phyloP scores from a whole-genome alignment of 2,888 invertebrate genomes.

The Protodeltote pygarga region DNA sequence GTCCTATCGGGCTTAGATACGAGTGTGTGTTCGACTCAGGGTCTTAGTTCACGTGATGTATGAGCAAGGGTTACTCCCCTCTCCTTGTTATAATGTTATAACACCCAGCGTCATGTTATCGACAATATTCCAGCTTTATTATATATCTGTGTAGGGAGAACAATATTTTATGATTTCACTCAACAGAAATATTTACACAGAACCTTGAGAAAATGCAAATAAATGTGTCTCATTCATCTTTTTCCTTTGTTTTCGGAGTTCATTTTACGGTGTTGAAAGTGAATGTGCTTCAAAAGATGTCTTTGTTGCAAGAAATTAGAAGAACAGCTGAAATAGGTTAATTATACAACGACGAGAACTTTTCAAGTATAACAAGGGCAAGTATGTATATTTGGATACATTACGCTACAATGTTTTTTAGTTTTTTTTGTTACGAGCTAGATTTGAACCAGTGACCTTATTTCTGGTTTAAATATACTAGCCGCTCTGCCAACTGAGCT shows the following conservation, averaged over 20 bases:
- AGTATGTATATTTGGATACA: no score
- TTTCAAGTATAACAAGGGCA: no score
- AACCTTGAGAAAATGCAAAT: constrained; percentile 19
- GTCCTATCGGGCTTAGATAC: constrained; percentile 65
- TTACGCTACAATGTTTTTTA: no score
- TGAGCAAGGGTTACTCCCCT: constrained; percentile 47
- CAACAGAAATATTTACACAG: constrained; percentile 32
- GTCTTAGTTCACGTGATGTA: constrained; percentile 68
- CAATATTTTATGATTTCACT: constrained; percentile 31
- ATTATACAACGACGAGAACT: no score
- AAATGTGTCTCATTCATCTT: constrained; percentile 8
- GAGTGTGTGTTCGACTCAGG: constrained; percentile 56
- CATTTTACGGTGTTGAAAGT: constrained; percentile 2
- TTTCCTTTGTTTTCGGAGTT: not conserved
- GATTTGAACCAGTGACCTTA: no score
- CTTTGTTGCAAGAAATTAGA: not conserved
- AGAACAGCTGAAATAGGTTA: not conserved
- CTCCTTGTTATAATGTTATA: constrained; percentile 23
- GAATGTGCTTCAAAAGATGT: constrained; percentile 1
- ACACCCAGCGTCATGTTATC: constrained; percentile 34
- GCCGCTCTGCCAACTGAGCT: no score
- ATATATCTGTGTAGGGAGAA: constrained; percentile 17
- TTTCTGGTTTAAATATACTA: no score
- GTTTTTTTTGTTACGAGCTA: no score
- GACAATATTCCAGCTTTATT: constrained; percentile 20